phyloP scores from a whole-genome alignment of 2,113 vertebrate species.

The Channa maculata region DNA sequence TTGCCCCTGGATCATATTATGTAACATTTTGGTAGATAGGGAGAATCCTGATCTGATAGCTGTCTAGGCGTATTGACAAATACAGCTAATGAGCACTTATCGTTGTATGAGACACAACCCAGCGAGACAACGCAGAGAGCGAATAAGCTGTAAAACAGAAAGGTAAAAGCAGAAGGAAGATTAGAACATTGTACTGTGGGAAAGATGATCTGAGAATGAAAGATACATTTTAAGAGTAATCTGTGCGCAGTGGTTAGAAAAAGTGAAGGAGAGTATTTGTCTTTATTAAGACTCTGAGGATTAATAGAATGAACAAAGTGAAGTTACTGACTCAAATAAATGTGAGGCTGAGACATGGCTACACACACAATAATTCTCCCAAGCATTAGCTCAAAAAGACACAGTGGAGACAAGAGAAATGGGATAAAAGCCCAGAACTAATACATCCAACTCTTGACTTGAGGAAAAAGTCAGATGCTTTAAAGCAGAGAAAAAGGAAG shows the following conservation, averaged over 20 bases:
- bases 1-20: slow-evolving; percentile 9
- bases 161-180: slow-evolving; percentile 60
- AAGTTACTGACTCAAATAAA: slow-evolving; percentile 54
- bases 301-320: slow-evolving; percentile 60
- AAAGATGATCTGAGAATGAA: slow-evolving; percentile 44
- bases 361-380: slow-evolving; percentile 34
- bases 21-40: slow-evolving; percentile 14
- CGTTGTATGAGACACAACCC: slow-evolving; percentile 16
- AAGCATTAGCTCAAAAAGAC: slow-evolving; percentile 41
- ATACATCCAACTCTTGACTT: slow-evolving; percentile 55
- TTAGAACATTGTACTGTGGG: slow-evolving; percentile 44
- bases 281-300: slow-evolving; percentile 64
- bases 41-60: slow-evolving; percentile 28
- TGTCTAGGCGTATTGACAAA: slow-evolving; percentile 31
- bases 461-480: slow-evolving; percentile 43
- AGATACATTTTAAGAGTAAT: slow-evolving; percentile 51
- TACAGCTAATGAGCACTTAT: slow-evolving; percentile 44
- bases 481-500: slow-evolving; percentile 48
- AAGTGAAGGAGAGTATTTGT: slow-evolving; percentile 58
- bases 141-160: slow-evolving; percentile 57
- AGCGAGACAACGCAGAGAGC: slow-evolving; percentile 24
- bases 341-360: slow-evolving; percentile 46
- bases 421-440: slow-evolving; percentile 52
- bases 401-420: not conserved
- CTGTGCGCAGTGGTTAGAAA: slow-evolving; percentile 40